Evolutionary conservation across 2,888 invertebrate genomes (phyloP), one percentile per base, ranked within the genome.

Genomic region (Neoitamus cyanurus): DNA sequence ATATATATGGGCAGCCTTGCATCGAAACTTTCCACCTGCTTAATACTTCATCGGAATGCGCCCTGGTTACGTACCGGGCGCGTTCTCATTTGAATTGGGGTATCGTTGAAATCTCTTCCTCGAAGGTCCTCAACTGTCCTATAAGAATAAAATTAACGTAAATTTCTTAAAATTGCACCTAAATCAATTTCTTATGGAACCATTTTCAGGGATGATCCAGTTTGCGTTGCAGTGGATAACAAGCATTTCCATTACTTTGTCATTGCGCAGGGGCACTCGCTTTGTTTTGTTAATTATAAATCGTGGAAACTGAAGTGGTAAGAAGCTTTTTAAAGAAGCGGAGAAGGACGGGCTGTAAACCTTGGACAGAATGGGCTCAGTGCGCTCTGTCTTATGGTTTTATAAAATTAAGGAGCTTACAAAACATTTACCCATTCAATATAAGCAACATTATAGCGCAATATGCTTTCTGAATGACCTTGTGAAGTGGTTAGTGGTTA

Each of bases 261-360:
- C 0, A 20, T 90, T 20, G 87, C 87, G 5, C 90, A 90, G 80
- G 88, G 87, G 2, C 3, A 30, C 0, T 86, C 84, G 30, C 37
- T 90, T 1, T 89, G 87, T 85, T 88, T 90, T 83, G 5, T 89
- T 0, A 88, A 91, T 70, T 91, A 90, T 83, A 85, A 83, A 15
- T 87, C 84, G 0, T 90, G 90, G 90, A 3, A 73, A 1, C 88
- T 86, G 36, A 87, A 84, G 13, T 88, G 88, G 89, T 89, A 82
- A 42, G 42, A 3, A 13, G 1, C 3, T n/a, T 13, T 37, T 2
- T 37, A 37, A 37, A 37, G 13, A n/a, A n/a, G n/a, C n/a, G n/a
- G n/a, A n/a, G n/a, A n/a, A n/a, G n/a, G n/a, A n/a, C n/a, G n/a
- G n/a, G n/a, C n/a, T n/a, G n/a, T n/a, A n/a, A n/a, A n/a, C n/a